Percentiles rank a stretch among this genome's conserved stretches.
Evolutionary conservation across 2,113 vertebrate species (phyloP).

Genomic region (Strigops habroptila): DNA sequence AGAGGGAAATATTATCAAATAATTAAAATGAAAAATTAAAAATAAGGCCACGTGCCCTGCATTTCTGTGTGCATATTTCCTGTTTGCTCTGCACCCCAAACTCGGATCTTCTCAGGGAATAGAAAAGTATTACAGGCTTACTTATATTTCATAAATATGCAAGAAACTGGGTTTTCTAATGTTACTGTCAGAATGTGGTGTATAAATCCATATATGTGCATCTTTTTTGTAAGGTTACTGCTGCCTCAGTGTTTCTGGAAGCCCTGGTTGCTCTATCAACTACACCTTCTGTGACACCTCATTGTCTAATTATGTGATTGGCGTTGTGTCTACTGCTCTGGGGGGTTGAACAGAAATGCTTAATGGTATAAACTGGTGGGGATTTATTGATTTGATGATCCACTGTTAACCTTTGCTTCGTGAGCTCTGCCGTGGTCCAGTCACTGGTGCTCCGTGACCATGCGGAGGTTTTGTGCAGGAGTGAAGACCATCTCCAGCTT

Average conservation of each 20-base stretch:
- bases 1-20: background rate
- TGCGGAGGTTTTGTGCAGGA: background rate
- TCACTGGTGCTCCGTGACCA: background rate
- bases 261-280: background rate
- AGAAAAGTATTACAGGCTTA: background rate
- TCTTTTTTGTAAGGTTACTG: background rate
- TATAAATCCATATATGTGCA: background rate
- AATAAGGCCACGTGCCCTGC: background rate
- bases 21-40: background rate
- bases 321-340: background rate
- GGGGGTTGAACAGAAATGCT: background rate
- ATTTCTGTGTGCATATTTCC: background rate
- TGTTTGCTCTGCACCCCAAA: background rate
- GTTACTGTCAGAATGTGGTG: background rate
- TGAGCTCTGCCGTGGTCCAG: background rate
- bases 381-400: background rate
- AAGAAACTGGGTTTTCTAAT: background rate
- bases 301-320: background rate
- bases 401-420: background rate
- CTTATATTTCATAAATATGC: background rate
- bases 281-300: background rate
- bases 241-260: background rate
- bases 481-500: background rate
- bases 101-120: background rate
- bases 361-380: background rate